These are phyloP conservation scores for Acleris holmiana DNA, from an alignment of 2,888 invertebrate species.

Conservation along the genomic window DNA sequence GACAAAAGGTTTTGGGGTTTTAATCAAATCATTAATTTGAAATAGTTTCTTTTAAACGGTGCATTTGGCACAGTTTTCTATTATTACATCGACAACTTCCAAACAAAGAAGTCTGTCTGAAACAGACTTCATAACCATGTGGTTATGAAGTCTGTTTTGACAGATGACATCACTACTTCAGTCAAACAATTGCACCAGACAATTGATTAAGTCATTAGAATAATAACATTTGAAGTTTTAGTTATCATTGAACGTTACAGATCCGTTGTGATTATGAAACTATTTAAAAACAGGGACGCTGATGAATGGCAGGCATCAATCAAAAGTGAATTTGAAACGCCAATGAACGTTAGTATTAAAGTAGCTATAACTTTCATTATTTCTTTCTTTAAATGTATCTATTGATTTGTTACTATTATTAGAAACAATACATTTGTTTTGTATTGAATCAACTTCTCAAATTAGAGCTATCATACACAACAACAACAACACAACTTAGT, in stretches of 20 bases:
- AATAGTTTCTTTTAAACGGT: no score
- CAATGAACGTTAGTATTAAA: not conserved
- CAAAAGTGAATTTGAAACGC: not conserved
- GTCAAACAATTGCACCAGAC: constrained; percentile 43
- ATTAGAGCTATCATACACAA: no score
- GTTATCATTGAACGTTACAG: constrained; percentile 47
- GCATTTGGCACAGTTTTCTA: no score
- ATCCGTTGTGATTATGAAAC: constrained; percentile 16
- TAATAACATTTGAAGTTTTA: constrained; percentile 49
- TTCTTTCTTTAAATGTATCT: no score
- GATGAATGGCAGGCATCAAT: constrained; percentile 19
- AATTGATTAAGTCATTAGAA: constrained; percentile 53
- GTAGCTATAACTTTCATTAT: no score
- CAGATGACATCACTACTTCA: constrained; percentile 58
- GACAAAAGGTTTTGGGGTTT: not conserved
- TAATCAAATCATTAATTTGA: not conserved
- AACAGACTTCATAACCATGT: no score
- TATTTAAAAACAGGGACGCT: constrained; percentile 2
- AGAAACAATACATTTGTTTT: no score
- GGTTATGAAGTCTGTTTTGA: not conserved
- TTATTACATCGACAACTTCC: not conserved
- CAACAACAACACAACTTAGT: no score
- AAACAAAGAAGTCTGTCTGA: not conserved
- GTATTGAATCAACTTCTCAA: no score
- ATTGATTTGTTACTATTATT: no score